phyloP scores from a whole-genome alignment of 2,888 invertebrate species.

The Pollenia labialis region DNA sequence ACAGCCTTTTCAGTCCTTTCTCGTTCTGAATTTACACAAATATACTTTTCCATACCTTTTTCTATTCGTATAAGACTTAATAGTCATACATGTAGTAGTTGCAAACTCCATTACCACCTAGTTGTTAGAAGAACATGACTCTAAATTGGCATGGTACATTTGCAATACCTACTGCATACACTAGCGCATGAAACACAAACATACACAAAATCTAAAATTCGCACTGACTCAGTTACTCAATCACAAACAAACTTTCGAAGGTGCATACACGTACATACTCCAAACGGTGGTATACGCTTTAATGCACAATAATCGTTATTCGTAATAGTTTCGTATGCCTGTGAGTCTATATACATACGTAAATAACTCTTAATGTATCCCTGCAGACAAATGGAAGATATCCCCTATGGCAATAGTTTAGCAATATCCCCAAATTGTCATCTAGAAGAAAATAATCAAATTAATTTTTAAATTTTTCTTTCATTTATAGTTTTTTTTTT shows the following conservation, averaged over 20 bases:
- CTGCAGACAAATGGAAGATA: too few relatives aligned
- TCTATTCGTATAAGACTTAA: not conserved
- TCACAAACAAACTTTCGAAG: not conserved
- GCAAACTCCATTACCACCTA: constrained; percentile 59
- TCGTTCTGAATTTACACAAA: not conserved
- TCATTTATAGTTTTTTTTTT: too few relatives aligned
- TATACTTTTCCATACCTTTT: not conserved
- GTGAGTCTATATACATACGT: not conserved
- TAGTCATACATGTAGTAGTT: constrained; percentile 15
- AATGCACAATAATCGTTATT: constrained; percentile 50
- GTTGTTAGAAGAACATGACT: constrained; percentile 56
- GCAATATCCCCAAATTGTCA: too few relatives aligned
- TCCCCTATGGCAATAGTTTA: too few relatives aligned
- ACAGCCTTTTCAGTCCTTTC: not conserved
- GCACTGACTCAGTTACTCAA: constrained; percentile 1
- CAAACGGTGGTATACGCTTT: constrained; percentile 35
- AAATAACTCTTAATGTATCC: too few relatives aligned
- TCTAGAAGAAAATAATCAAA: too few relatives aligned
- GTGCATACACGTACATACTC: not conserved
- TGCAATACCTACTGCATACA: constrained; percentile 52
- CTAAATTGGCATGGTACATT: constrained; percentile 57
- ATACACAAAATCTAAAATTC: not conserved
- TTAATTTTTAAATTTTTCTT: too few relatives aligned
- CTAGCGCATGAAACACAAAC: not conserved
- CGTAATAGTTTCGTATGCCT: constrained; percentile 1